Evolutionary conservation across 2,113 vertebrate genomes (phyloP).

Genomic region (Falco punctatus): DNA sequence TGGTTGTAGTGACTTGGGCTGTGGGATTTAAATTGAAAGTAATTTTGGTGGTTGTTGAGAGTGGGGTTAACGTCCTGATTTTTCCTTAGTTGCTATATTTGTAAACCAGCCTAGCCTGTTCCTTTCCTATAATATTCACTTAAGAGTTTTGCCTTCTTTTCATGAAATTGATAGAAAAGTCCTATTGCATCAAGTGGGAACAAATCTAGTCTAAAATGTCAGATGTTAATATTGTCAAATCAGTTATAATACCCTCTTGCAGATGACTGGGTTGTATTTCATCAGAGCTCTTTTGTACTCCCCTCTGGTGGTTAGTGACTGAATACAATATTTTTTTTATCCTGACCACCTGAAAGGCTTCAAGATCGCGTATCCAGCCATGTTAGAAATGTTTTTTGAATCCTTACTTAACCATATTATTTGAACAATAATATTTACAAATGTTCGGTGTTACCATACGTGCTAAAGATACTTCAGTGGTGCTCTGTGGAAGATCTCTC

Average conservation of each 20-base stretch:
- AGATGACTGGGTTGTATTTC: not conserved
- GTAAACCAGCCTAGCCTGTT: not conserved
- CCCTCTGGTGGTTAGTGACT: not conserved
- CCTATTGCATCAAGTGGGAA: not conserved
- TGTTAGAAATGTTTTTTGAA: not conserved
- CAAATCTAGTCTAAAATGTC: not conserved
- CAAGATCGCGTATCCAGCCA: not conserved
- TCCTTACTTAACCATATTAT: not conserved
- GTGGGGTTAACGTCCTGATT: not conserved
- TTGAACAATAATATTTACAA: conserved; percentile 22
- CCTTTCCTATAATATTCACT: not conserved
- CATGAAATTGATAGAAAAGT: not conserved
- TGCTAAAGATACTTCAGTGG: not conserved
- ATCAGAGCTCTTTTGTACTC: not conserved
- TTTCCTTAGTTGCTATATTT: not conserved
- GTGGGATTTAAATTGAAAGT: not conserved
- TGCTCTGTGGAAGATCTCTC: not conserved
- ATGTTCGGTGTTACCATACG: not conserved
- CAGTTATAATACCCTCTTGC: not conserved
- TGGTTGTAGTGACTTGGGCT: not conserved
- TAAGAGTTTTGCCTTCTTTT: not conserved
- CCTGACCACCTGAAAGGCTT: not conserved
- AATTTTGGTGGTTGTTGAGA: not conserved
- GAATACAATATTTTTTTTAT: not conserved
- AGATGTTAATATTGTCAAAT: not conserved